Percentiles rank a stretch among this genome's conserved stretches.
phyloP scores from a whole-genome alignment of 2,888 invertebrate genomes.

The Cantharis rustica region DNA sequence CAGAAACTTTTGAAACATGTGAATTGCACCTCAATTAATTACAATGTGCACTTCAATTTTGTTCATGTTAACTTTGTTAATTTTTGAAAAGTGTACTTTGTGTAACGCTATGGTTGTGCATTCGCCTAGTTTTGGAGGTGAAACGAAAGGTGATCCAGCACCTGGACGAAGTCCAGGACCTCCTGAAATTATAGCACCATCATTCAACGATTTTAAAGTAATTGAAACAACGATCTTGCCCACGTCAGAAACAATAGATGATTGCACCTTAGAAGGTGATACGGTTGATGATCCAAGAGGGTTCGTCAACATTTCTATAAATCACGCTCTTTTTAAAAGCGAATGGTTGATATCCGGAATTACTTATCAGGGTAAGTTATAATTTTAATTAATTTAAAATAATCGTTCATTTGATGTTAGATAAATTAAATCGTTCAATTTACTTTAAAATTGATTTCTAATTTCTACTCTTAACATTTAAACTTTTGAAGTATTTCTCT shows the following conservation, averaged over 20 bases:
- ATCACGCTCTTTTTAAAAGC: slow-evolving; percentile 60
- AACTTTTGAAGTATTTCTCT: not conserved
- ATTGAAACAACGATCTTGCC: slow-evolving; percentile 20
- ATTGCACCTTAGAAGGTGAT: slow-evolving; percentile 40
- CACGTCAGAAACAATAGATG: slow-evolving; percentile 25
- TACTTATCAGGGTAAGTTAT: slow-evolving; percentile 62
- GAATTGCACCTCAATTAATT: not conserved
- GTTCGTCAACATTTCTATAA: slow-evolving; percentile 60
- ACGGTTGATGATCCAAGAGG: slow-evolving; percentile 56
- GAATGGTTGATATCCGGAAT: slow-evolving; percentile 60
- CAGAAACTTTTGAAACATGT: not conserved
- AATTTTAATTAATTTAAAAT: not conserved
- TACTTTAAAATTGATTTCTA: not conserved
- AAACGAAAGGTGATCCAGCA: slow-evolving; percentile 66
- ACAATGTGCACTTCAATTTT: slow-evolving; percentile 3
- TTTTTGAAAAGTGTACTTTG: slow-evolving; percentile 12
- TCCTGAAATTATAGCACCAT: slow-evolving; percentile 47
- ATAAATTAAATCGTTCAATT: not conserved
- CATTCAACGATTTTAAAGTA: slow-evolving; percentile 13
- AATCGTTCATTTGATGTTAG: not conserved
- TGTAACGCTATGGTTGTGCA: slow-evolving; percentile 38
- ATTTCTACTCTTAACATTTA: not conserved
- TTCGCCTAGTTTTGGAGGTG: slow-evolving; percentile 46
- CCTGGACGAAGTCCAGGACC: slow-evolving; percentile 71
- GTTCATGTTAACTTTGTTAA: slow-evolving; percentile 11